Base-by-base conservation (phyloP, 2,797 vertebrate species). In the Silurus lanzhouensis region DNA sequence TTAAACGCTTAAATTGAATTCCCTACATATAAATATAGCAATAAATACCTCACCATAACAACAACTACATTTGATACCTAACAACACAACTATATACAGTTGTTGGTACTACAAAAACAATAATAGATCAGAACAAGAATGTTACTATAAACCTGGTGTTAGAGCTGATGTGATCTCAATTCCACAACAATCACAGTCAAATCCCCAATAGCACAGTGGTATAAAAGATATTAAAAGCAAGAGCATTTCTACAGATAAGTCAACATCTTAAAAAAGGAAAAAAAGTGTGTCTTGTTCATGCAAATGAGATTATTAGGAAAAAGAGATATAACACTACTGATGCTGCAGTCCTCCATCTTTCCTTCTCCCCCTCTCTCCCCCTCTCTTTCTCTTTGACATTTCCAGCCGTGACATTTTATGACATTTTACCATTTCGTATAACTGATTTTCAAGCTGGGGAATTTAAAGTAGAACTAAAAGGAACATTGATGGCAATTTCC, bases 401-500 rank as follows among this genome's bases (percentile, higher is more conserved):
- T 96, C 94, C 92, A 92, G 83, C 90, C 91, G 93, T 96, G 94
- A 95, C 95, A 97, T 97, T 98, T 94, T 96, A 93, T 96, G 96
- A 96, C 95, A 96, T 97, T 97, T 97, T 95, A 93, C 55, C 92
- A 92, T 96, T 97, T 96, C 95, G 95, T 96, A 95, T 95, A 96
- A 92, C 92, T 95, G 96, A 96, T 95, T 95, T 90, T 93, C 94
- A 92, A 90, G 91, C 92, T 92, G 89, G 90, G 93, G 94, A 96
- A 96, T 95, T 96, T 95, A 93, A 89, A 95, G 92, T 93, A 95
- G 94, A 96, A 96, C 95, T 96, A 95, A 93, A 89, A 95, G 92
- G 94, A 95, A 95, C 86, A 89, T 90, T 86, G 44, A 89, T 89
- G 91, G 93, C 91, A 93, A 92, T 93, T 89, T 88, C 63, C 89